Percentiles rank a stretch among this genome's conserved stretches.
phyloP scores from a whole-genome alignment of 2,113 vertebrate species.

The Hippocampus barbouri region DNA sequence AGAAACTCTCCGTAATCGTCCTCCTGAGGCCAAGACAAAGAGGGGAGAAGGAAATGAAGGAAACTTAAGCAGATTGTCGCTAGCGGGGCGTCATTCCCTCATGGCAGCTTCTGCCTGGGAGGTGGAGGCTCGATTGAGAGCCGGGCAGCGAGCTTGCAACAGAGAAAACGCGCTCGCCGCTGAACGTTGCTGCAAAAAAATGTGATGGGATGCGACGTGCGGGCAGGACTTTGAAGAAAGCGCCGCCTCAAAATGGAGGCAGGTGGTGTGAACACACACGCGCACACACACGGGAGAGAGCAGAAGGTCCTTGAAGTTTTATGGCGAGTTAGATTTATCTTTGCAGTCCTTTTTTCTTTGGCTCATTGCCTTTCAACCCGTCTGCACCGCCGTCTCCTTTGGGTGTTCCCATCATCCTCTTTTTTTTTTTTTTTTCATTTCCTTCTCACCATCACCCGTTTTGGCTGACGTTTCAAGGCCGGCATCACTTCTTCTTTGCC shows the following conservation, averaged over 20 bases:
- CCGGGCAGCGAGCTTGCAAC: constrained; percentile 36
- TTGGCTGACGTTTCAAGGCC: constrained; percentile 19
- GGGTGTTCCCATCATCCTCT: constrained; percentile 3
- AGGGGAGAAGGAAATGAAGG: not conserved
- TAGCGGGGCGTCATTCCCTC: not conserved
- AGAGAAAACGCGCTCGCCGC: constrained; percentile 14
- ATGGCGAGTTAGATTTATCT: constrained; percentile 32
- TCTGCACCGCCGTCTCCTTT: not conserved
- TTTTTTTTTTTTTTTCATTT: not conserved
- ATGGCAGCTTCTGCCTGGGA: not conserved
- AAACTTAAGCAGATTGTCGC: not conserved
- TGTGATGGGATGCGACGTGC: not conserved
- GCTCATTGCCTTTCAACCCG: constrained; percentile 9
- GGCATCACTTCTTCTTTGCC: constrained; percentile 7
- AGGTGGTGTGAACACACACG: constrained; percentile 32
- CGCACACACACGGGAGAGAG: not conserved
- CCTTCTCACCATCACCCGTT: constrained; percentile 4
- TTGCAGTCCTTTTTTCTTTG: constrained; percentile 1
- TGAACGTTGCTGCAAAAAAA: not conserved
- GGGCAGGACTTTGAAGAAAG: not conserved
- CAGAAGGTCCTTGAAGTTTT: constrained; percentile 25
- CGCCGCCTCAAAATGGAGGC: constrained; percentile 34
- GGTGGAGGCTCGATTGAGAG: constrained; percentile 36
- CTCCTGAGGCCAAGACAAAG: not conserved
- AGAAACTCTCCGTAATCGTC: not conserved